Evolutionary conservation across 1,140 invertebrate species (phyloP).

Genomic region (Phenacoccus solenopsis): DNA sequence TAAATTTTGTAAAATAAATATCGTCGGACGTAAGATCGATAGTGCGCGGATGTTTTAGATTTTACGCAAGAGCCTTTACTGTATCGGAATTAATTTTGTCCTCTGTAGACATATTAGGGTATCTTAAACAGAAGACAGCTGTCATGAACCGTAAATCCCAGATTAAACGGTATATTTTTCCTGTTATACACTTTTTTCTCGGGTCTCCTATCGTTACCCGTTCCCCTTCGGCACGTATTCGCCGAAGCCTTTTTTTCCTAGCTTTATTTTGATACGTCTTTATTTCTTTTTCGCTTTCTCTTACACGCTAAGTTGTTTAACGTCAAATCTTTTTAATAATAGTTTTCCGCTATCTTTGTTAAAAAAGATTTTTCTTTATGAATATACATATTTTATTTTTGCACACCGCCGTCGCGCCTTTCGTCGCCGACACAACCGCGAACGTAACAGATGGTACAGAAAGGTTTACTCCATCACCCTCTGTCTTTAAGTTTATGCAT

Average conservation of each 20-base stretch:
- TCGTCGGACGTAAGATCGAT: slow-evolving; percentile 9
- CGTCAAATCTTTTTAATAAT: slow-evolving; percentile 5
- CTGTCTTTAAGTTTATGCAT: slow-evolving; percentile 6
- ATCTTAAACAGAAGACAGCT: slow-evolving; percentile 15
- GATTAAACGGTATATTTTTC: slow-evolving; percentile 16
- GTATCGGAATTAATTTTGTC: slow-evolving; percentile 12
- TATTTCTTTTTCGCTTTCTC: background rate
- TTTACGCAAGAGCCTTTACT: slow-evolving; percentile 6
- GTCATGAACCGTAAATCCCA: slow-evolving; percentile 14
- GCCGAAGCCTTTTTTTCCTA: background rate
- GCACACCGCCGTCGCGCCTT: background rate
- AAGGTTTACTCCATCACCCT: slow-evolving; percentile 3
- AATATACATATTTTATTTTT: background rate
- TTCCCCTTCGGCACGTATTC: background rate
- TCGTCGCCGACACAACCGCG: background rate
- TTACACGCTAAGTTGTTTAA: background rate
- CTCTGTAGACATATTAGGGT: slow-evolving; percentile 15
- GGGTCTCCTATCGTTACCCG: background rate
- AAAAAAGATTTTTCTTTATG: slow-evolving; percentile 7
- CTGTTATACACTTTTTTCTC: slow-evolving; percentile 11
- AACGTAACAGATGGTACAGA: slow-evolving; percentile 12
- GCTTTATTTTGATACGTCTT: slow-evolving; percentile 4
- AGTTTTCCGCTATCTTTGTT: slow-evolving; percentile 10
- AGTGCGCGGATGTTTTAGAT: background rate
- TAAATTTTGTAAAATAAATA: background rate